Conservation (phyloP, 2,797 vertebrate species). For the Rhabdomys pumilio region DNA sequence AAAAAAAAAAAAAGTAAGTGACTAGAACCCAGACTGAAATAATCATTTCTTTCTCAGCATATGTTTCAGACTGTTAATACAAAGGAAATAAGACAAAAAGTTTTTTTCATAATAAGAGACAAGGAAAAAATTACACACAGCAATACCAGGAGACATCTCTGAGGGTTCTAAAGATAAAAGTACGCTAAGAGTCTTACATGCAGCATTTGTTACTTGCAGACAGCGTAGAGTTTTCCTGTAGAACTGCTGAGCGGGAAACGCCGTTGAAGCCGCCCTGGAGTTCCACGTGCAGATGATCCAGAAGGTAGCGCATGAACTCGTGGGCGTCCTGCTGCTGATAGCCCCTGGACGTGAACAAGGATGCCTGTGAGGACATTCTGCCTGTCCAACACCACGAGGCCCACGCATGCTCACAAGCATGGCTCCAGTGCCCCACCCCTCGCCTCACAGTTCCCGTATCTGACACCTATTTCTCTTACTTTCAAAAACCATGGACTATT, state of each 20-base stretch:
- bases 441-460: not conserved
- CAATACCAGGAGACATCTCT: not conserved
- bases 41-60: slow-evolving; percentile 10
- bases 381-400: not conserved
- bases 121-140: not conserved
- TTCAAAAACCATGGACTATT: not conserved
- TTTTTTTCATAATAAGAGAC: not conserved
- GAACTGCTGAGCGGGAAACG: slow-evolving; percentile 90
- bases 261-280: slow-evolving; percentile 96
- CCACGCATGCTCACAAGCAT: not conserved
- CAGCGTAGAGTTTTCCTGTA: slow-evolving; percentile 92
- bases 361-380: not conserved
- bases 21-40: slow-evolving; percentile 72
- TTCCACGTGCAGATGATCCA: slow-evolving; percentile 99
- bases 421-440: not conserved
- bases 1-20: slow-evolving; percentile 1
- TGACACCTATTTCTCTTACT: not conserved
- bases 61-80: slow-evolving; percentile 57
- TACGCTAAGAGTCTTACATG: slow-evolving; percentile 91
- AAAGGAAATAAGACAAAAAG: slow-evolving; percentile 51
- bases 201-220: slow-evolving; percentile 94
- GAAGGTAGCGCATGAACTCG: slow-evolving; percentile 99
- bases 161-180: not conserved
- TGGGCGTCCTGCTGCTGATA: slow-evolving; percentile 99
- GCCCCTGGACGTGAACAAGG: slow-evolving; percentile 91